Evolutionary conservation across 2,888 invertebrate species (phyloP), one percentile per base, ranked within the genome.

Genomic region (Scelioninae gen. 2): DNA sequence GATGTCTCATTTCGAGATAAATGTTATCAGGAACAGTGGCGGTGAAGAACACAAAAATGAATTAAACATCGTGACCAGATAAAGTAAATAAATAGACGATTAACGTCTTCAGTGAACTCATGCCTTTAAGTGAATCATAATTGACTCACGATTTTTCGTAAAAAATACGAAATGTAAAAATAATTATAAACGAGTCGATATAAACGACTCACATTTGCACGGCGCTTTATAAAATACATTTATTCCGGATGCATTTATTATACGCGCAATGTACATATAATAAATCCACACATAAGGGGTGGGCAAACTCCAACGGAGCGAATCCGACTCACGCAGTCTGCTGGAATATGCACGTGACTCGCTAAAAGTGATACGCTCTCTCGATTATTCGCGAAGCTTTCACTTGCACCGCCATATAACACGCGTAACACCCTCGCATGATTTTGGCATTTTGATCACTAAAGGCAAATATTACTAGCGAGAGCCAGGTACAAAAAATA

Each of bases 391-490:
- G 28, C 6, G n/a, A 3, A 43, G 43, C 57, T 57, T 31, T 57
- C 57, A 55, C 41, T 41, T 41, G 39, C 55, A 10, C n/a, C 11
- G 50, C 35, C 39, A 37, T 53, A 53, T 39, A n/a, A n/a, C n/a
- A n/a, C n/a, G 22, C 28, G 28, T 41, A 57, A n/a, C n/a, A 43
- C 57, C 43, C 43, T 57, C 43, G 43, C 11, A 37, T 18, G 33
- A 57, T 57, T 57, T 57, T 33, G 43, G 43, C 31, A 1, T 43
- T 18, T 31, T 57, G 43, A 57, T 57, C 57, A 43, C 43, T 57
- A 57, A 31, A 33, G 18, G 16, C 43, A 1, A 43, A 18, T 33
- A 43, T 57, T 57, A 57, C 18, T 57, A 57, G 43, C 39, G 10
- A 39, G 15, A 9, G 37, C 13, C n/a, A n/a, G n/a, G n/a, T 11